These are phyloP conservation scores for Chrysina gloriosa DNA, from an alignment of 2,888 invertebrate species.

Conservation along the genomic window DNA sequence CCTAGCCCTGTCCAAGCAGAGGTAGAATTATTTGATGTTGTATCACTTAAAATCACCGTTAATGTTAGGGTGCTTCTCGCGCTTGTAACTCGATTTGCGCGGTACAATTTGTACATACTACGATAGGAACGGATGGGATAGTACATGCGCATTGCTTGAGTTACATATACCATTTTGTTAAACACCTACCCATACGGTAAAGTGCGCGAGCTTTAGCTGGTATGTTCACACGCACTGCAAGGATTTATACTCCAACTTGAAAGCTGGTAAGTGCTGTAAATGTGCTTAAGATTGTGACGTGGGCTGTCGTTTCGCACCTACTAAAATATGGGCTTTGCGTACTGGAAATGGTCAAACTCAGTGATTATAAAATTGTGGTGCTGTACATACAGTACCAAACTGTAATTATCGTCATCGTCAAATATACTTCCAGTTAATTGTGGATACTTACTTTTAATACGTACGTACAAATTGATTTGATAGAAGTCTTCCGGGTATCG, in stretches of 20 bases:
- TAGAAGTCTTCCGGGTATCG: no score
- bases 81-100: constrained; percentile 43
- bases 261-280: constrained; percentile 35
- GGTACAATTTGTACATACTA: constrained; percentile 43
- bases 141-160: constrained; percentile 39
- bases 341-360: background rate
- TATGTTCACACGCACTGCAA: constrained; percentile 34
- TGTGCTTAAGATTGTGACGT: constrained; percentile 32
- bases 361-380: background rate
- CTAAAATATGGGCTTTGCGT: constrained; percentile 19
- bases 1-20: constrained; percentile 4
- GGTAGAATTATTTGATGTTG: constrained; percentile 25
- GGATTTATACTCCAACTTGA: constrained; percentile 38
- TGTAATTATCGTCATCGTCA: no score
- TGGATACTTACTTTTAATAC: no score
- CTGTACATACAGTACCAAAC: no score
- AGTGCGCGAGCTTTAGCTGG: constrained; percentile 30
- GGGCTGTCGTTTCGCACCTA: constrained; percentile 25
- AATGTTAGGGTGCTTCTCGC: constrained; percentile 34
- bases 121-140: constrained; percentile 38
- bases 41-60: constrained; percentile 39
- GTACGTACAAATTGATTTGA: no score
- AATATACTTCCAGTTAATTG: no score
- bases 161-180: constrained; percentile 42
- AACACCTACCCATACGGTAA: constrained; percentile 17